phyloP scores from a whole-genome alignment of 2,113 vertebrate species.

The Grantiella picta region DNA sequence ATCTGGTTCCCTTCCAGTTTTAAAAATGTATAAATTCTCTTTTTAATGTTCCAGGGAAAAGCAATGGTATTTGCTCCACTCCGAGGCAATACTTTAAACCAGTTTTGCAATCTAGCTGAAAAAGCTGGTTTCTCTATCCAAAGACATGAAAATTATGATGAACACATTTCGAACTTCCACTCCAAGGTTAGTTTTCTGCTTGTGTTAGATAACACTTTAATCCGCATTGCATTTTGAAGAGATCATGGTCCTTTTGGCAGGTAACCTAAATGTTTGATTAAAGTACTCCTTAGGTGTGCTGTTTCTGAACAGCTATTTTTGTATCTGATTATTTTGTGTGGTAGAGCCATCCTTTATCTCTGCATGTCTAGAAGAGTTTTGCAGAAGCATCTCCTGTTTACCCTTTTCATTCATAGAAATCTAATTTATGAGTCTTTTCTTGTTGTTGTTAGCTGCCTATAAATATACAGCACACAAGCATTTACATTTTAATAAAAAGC shows the following conservation, averaged over 20 bases:
- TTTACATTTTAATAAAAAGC: constrained; percentile 74
- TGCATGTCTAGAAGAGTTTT: constrained; percentile 73
- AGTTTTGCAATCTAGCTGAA: constrained; percentile 92
- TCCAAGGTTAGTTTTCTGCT: constrained; percentile 89
- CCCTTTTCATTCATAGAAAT: constrained; percentile 71
- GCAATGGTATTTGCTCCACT: constrained; percentile 91
- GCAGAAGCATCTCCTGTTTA: constrained; percentile 73
- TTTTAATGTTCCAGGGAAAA: constrained; percentile 83
- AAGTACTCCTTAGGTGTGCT: constrained; percentile 79
- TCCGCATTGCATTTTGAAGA: constrained; percentile 81
- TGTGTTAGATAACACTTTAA: constrained; percentile 82
- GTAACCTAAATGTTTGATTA: constrained; percentile 84
- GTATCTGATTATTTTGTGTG: constrained; percentile 82
- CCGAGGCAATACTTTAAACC: constrained; percentile 88
- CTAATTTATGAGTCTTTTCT: constrained; percentile 68
- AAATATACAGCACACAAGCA: constrained; percentile 51
- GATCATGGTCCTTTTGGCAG: constrained; percentile 84
- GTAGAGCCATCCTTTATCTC: constrained; percentile 79
- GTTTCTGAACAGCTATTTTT: constrained; percentile 77
- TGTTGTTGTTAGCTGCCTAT: constrained; percentile 48
- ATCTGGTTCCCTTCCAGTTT: constrained; percentile 54
- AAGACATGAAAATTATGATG: constrained; percentile 93
- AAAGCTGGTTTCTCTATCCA: constrained; percentile 85
- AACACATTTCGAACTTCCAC: constrained; percentile 93
- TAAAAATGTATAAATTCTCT: constrained; percentile 69